Conservation (phyloP, 1,140 invertebrate species). For the Drosophila melanogaster region DNA sequence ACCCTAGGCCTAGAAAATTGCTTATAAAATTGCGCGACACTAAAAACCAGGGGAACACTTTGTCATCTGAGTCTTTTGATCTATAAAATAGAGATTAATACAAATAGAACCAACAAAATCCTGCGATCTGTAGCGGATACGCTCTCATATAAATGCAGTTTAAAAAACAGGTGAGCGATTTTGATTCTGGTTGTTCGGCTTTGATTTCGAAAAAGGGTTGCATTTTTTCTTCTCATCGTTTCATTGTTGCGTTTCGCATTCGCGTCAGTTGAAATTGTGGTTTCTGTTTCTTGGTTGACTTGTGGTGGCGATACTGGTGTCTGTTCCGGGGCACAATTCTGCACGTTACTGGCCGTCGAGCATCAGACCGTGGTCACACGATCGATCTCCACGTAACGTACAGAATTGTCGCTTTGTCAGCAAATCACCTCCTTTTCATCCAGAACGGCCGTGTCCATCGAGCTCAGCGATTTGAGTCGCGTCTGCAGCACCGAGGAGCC, state of each 20-base stretch:
- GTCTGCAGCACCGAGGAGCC: slow-evolving; percentile 90
- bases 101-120: slow-evolving; percentile 53
- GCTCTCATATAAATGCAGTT: slow-evolving; percentile 65
- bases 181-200: slow-evolving; percentile 55
- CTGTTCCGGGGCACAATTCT: slow-evolving; percentile 84
- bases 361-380: slow-evolving; percentile 94
- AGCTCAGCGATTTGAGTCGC: slow-evolving; percentile 90
- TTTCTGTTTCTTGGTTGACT: slow-evolving; percentile 43
- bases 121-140: slow-evolving; percentile 10
- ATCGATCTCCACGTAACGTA: slow-evolving; percentile 95
- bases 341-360: slow-evolving; percentile 69
- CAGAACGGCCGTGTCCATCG: slow-evolving; percentile 90
- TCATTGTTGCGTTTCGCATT: slow-evolving; percentile 68
- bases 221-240: slow-evolving; percentile 54
- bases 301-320: slow-evolving; percentile 37
- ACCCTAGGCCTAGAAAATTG: slow-evolving; percentile 77
- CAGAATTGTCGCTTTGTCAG: slow-evolving; percentile 97
- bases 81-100: slow-evolving; percentile 62
- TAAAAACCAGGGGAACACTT: slow-evolving; percentile 26
- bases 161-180: slow-evolving; percentile 77
- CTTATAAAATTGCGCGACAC: slow-evolving; percentile 74
- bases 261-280: slow-evolving; percentile 44
- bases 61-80: slow-evolving; percentile 39
- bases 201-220: slow-evolving; percentile 49
- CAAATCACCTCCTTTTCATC: slow-evolving; percentile 95